Evolutionary conservation across 1,140 invertebrate genomes (phyloP).

Genomic region (Ceratina calcarata): DNA sequence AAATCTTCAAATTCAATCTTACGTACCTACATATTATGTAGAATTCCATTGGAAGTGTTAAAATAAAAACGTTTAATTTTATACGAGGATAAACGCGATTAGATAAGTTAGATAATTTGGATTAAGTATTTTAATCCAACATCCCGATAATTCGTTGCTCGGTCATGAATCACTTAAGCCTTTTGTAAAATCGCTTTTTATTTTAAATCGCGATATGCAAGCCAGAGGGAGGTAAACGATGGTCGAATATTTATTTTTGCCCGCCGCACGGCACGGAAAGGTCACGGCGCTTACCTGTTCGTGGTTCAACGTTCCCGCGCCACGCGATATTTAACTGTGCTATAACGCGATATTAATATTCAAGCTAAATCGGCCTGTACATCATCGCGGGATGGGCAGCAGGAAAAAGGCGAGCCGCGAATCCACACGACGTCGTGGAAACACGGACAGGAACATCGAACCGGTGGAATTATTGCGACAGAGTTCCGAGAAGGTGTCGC

Average conservation of each 20-base stretch:
- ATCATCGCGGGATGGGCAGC: conserved; percentile 40
- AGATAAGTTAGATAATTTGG: too few relatives aligned
- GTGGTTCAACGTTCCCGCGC: conserved; percentile 40
- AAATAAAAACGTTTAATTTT: not conserved
- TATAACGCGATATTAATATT: conserved; percentile 66
- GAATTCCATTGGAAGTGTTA: too few relatives aligned
- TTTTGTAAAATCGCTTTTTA: not conserved
- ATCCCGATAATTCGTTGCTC: not conserved
- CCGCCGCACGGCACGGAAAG: conserved; percentile 2
- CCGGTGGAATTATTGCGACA: conserved; percentile 57
- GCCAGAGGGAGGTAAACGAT: conserved; percentile 13
- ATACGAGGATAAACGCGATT: not conserved
- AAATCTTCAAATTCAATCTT: too few relatives aligned
- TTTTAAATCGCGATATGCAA: conserved; percentile 11
- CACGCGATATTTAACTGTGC: conserved; percentile 48
- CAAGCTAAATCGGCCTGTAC: conserved; percentile 54
- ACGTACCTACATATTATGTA: too few relatives aligned
- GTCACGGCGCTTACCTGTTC: conserved; percentile 31
- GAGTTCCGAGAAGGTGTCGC: conserved; percentile 48
- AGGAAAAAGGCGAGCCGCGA: conserved; percentile 38
- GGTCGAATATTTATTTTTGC: conserved; percentile 28
- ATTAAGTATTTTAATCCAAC: not conserved
- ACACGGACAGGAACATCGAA: conserved; percentile 45
- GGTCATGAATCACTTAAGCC: not conserved
- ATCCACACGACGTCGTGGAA: conserved; percentile 51